These are phyloP conservation scores for Hypercompe scribonia DNA, from an alignment of 2,888 invertebrate genomes.

Conservation along the genomic window DNA sequence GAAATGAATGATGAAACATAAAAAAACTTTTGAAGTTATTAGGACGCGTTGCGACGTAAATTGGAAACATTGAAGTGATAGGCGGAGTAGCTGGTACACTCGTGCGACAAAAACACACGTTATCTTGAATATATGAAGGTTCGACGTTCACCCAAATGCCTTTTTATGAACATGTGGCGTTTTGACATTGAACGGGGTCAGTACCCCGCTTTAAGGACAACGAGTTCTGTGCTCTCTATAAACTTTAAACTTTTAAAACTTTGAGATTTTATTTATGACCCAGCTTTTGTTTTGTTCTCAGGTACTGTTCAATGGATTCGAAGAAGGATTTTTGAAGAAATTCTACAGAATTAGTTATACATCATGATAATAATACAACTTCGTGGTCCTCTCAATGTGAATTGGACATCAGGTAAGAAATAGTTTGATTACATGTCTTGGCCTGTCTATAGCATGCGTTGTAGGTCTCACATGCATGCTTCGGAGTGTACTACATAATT, in stretches of 20 bases:
- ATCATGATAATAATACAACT: not conserved
- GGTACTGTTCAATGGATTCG: slow-evolving; percentile 24
- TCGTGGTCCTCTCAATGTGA: slow-evolving; percentile 3
- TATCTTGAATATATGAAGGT: not conserved
- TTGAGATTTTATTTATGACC: slow-evolving; percentile 9
- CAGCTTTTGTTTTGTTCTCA: slow-evolving; percentile 30
- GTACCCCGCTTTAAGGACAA: slow-evolving; percentile 16
- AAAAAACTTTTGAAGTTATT: not conserved
- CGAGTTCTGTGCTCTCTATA: slow-evolving; percentile 15
- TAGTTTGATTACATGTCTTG: not conserved
- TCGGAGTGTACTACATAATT: not conserved
- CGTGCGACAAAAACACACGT: not conserved
- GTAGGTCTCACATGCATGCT: not conserved
- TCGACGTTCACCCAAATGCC: slow-evolving; percentile 11
- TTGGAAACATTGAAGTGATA: not conserved
- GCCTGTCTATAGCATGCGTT: not conserved
- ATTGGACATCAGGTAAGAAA: slow-evolving; percentile 29
- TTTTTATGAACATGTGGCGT: slow-evolving; percentile 26
- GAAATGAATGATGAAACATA: not conserved
- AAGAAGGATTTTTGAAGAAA: slow-evolving; percentile 23
- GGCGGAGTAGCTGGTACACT: not conserved
- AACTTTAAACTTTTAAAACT: slow-evolving; percentile 7
- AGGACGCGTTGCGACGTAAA: not conserved
- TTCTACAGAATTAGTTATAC: not conserved
- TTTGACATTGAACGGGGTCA: slow-evolving; percentile 8